These are phyloP conservation scores for Galendromus occidentalis DNA, from an alignment of 1,140 invertebrate genomes.

Conservation along the genomic window DNA sequence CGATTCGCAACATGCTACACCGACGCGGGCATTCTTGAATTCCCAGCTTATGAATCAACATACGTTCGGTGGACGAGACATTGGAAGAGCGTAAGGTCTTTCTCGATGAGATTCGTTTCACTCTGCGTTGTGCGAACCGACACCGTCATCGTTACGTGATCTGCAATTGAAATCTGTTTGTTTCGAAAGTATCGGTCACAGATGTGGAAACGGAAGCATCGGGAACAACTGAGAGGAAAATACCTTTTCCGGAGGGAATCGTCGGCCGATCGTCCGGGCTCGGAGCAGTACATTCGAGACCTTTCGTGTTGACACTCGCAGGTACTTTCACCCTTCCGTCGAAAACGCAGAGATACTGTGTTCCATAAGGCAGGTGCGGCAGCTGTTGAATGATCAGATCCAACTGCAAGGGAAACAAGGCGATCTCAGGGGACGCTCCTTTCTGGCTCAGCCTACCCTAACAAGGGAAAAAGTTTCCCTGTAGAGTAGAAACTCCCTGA, in stretches of 20 bases:
- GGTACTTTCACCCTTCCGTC: constrained; percentile 55
- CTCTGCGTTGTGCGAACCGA: constrained; percentile 78
- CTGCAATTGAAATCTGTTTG: constrained; percentile 26
- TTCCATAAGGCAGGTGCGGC: constrained; percentile 62
- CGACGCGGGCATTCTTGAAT: no score
- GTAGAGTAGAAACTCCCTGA: no score
- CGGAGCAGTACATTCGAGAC: constrained; percentile 65
- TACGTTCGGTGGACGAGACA: constrained; percentile 57
- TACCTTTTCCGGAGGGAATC: constrained; percentile 47
- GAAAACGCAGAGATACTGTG: constrained; percentile 86
- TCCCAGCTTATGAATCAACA: constrained; percentile 23
- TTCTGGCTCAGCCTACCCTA: no score
- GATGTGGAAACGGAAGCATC: neutral
- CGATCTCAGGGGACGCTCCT: no score
- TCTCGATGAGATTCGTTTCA: constrained; percentile 79
- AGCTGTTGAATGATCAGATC: constrained; percentile 67
- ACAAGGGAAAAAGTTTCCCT: no score
- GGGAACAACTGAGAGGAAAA: neutral
- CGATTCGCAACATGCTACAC: no score
- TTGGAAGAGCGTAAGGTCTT: constrained; percentile 79
- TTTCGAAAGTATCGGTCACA: no score
- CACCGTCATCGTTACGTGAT: constrained; percentile 69
- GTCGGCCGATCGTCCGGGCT: constrained; percentile 48
- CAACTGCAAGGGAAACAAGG: constrained; percentile 32
- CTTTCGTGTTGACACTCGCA: constrained; percentile 50